Conservation (phyloP, 2,888 invertebrate species). For the Ischnus inquisitorius region DNA sequence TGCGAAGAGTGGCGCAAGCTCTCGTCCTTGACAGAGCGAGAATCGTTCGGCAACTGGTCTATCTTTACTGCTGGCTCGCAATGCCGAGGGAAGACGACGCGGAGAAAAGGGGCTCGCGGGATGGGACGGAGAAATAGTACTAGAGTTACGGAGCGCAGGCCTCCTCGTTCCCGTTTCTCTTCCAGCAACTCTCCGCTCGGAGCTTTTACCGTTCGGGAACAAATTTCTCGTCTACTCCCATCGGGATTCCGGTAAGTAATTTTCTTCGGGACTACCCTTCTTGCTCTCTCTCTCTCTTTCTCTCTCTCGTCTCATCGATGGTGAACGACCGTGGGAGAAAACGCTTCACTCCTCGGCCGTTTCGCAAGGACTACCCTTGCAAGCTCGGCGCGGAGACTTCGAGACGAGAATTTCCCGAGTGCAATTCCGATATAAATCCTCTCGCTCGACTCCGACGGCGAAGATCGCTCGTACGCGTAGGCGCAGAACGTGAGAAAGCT, state of each 20-base stretch:
- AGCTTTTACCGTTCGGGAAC: conserved; percentile 68
- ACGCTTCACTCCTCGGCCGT: conserved; percentile 34
- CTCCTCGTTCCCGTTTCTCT: conserved; percentile 29
- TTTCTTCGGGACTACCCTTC: conserved; percentile 58
- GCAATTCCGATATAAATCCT: conserved; percentile 58
- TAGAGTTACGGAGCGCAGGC: conserved; percentile 40
- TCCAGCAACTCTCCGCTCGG: conserved; percentile 34
- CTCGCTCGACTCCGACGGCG: not conserved
- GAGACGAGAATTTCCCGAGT: conserved; percentile 30
- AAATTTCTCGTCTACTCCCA: conserved; percentile 68
- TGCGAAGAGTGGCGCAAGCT: not conserved
- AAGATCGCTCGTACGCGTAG: conserved; percentile 27
- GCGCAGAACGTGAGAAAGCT: not conserved
- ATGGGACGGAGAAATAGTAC: conserved; percentile 42
- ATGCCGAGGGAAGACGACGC: not conserved
- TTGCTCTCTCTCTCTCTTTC: not conserved
- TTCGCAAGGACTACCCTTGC: not conserved
- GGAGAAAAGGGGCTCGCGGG: conserved; percentile 38
- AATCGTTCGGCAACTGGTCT: conserved; percentile 39
- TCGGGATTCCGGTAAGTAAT: conserved; percentile 70
- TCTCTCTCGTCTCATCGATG: conserved; percentile 20
- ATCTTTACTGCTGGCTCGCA: conserved; percentile 23
- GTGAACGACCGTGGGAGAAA: conserved; percentile 19
- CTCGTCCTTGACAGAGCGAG: conserved; percentile 11
- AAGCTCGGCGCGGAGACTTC: conserved; percentile 8